Conservation (phyloP, 2,888 invertebrate species). For the Malacosoma neustria region DNA sequence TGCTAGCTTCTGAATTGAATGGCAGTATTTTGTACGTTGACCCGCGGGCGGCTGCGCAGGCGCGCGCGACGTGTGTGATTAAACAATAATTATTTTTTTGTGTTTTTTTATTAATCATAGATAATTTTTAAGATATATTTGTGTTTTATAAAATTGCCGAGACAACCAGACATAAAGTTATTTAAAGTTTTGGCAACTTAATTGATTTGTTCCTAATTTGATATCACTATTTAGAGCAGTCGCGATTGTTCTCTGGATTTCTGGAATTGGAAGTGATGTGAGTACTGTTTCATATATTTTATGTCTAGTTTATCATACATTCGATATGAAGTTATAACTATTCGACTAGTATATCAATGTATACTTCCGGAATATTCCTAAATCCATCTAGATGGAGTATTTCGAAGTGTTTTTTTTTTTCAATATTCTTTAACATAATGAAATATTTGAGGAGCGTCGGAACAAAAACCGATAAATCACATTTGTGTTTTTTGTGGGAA, state of each 20-base stretch:
- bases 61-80: slow-evolving; percentile 19
- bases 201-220: background rate
- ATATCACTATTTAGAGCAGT: background rate
- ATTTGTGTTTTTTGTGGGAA: no score
- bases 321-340: no score
- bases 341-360: no score
- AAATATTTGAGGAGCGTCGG: no score
- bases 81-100: background rate
- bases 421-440: no score
- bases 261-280: background rate
- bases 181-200: background rate
- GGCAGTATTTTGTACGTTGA: slow-evolving; percentile 60
- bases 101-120: background rate
- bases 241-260: background rate
- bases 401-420: no score
- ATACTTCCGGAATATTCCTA: no score
- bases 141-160: background rate
- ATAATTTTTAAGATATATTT: background rate
- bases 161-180: background rate
- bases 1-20: slow-evolving; percentile 31
- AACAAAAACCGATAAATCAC: no score
- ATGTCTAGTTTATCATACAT: no score
- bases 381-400: no score
- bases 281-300: no score
- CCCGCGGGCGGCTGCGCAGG: slow-evolving; percentile 37